phyloP scores from a whole-genome alignment of 2,113 vertebrate genomes.

The Geococcyx californianus region DNA sequence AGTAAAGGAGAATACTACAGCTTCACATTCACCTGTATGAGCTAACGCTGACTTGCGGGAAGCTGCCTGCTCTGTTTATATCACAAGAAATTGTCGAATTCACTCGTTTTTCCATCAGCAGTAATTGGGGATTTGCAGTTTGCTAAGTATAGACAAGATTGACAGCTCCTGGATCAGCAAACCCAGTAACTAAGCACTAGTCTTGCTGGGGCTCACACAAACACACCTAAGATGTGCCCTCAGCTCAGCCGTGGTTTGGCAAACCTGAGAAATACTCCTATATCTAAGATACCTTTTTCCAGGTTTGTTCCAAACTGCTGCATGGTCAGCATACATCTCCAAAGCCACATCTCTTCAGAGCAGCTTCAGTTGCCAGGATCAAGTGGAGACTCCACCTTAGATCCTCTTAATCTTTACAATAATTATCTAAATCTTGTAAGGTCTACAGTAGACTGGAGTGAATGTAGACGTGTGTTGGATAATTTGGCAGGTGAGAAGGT shows the following conservation, averaged over 20 bases:
- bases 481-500: background rate
- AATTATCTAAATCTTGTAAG: background rate
- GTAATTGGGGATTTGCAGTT: background rate
- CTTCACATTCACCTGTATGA: background rate
- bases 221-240: background rate
- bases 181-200: fast-evolving
- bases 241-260: background rate
- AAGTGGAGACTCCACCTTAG: background rate
- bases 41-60: background rate
- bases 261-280: background rate
- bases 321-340: fast-evolving
- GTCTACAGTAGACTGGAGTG: background rate
- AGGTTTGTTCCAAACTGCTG: background rate
- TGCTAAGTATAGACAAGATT: background rate
- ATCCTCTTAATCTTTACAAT: background rate
- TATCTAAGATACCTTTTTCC: background rate
- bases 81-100: background rate
- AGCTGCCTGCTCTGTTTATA: background rate
- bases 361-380: background rate
- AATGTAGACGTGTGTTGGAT: background rate
- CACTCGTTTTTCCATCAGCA: background rate
- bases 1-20: background rate
- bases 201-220: background rate
- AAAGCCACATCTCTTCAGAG: background rate
- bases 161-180: background rate